Percentiles rank a stretch among this genome's conserved stretches.
phyloP scores from a whole-genome alignment of 2,797 vertebrate genomes.

The Astyanax mexicanus region DNA sequence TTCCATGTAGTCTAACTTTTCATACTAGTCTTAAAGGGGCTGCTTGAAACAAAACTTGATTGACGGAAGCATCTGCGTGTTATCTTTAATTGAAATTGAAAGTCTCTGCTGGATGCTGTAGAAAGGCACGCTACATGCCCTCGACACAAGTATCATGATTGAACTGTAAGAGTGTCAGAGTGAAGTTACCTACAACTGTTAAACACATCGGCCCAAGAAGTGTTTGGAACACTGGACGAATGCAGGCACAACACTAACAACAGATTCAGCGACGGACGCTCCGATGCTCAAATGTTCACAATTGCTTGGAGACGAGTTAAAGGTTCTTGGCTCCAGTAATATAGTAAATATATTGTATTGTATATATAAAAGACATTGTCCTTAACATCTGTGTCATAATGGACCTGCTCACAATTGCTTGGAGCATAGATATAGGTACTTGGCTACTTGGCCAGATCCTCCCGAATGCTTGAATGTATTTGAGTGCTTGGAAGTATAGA shows the following conservation, averaged over 20 bases:
- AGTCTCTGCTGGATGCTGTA: not conserved
- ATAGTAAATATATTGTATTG: too few species aligned
- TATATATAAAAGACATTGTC: too few species aligned
- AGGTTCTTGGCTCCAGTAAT: too few species aligned
- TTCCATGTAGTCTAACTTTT: not conserved
- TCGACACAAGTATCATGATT: not conserved
- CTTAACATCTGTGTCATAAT: too few species aligned
- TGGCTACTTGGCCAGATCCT: too few species aligned
- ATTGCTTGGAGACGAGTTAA: too few species aligned
- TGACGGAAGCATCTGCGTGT: not conserved
- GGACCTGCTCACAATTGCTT: too few species aligned
- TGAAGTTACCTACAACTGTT: slow-evolving; percentile 20
- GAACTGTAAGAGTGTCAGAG: not conserved
- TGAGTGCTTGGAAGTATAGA: too few species aligned
- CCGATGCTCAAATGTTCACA: too few species aligned
- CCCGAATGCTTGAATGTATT: too few species aligned
- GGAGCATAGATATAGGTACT: too few species aligned
- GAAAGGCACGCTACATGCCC: not conserved
- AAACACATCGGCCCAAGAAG: slow-evolving; percentile 33
- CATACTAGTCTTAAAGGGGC: not conserved
- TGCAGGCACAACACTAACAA: slow-evolving; percentile 15
- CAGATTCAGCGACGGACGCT: not conserved
- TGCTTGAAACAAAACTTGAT: not conserved
- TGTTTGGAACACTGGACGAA: slow-evolving; percentile 26
- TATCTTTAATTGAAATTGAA: not conserved